These are phyloP conservation scores for Clarias magur DNA, from an alignment of 2,113 vertebrate species.

Conservation along the genomic window DNA sequence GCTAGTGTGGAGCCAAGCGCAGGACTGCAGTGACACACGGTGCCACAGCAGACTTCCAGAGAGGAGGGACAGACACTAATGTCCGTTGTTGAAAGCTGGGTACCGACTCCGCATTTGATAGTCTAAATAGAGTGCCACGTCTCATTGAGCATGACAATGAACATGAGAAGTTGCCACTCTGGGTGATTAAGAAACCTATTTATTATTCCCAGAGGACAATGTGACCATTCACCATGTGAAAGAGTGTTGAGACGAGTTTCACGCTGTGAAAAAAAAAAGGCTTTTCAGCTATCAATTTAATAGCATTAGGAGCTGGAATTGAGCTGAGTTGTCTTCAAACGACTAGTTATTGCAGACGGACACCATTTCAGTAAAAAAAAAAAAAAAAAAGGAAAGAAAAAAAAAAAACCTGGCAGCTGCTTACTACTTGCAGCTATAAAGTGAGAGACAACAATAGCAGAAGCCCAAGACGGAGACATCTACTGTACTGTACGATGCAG, in stretches of 20 bases:
- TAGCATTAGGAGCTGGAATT: conserved; percentile 9
- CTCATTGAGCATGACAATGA: conserved; percentile 50
- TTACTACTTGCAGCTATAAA: conserved; percentile 12
- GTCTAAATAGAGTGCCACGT: conserved; percentile 46
- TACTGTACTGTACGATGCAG: background rate
- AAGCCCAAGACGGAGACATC: conserved; percentile 4
- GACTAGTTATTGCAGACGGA: conserved; percentile 20
- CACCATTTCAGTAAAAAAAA: background rate
- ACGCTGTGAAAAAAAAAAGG: background rate
- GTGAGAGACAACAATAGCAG: background rate
- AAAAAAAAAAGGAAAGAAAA: too few species aligned
- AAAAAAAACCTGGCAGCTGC: background rate
- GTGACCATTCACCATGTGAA: conserved; percentile 28
- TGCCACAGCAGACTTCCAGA: conserved; percentile 4
- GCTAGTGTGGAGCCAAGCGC: conserved; percentile 44
- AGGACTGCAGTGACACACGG: background rate
- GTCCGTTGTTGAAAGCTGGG: conserved; percentile 33
- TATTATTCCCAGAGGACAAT: conserved; percentile 47
- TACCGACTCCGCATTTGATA: conserved; percentile 52
- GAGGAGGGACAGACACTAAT: conserved; percentile 38
- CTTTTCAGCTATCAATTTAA: conserved; percentile 40
- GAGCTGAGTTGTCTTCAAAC: conserved; percentile 36
- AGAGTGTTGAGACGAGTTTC: conserved; percentile 29
- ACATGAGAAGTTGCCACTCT: conserved; percentile 54
- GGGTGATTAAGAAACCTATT: conserved; percentile 52